phyloP scores from a whole-genome alignment of 2,797 vertebrate genomes.

The Periparus ater region DNA sequence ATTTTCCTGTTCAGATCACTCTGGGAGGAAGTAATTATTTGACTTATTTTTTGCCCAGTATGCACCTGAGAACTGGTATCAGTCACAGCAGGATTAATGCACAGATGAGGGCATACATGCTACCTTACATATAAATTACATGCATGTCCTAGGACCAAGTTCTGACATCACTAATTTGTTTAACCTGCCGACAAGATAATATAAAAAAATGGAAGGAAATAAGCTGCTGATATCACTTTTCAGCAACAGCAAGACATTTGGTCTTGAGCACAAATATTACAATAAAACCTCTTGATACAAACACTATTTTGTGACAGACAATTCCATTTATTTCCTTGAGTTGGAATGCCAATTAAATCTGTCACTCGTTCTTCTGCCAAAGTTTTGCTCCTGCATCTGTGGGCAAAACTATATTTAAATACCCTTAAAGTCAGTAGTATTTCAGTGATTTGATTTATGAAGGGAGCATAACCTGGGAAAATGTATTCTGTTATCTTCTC shows the following conservation, averaged over 20 bases:
- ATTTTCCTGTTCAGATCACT: background rate
- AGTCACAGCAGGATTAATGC: background rate
- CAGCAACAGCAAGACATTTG: slow-evolving; percentile 4
- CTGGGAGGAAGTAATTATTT: background rate
- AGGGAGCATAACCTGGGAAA: background rate
- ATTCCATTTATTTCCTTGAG: slow-evolving; percentile 33
- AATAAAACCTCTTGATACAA: slow-evolving; percentile 6
- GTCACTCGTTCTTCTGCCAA: slow-evolving; percentile 15
- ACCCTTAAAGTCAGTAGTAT: slow-evolving; percentile 8
- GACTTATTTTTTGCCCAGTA: background rate
- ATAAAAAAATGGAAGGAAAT: background rate
- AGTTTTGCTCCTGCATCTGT: slow-evolving; percentile 34
- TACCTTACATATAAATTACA: background rate
- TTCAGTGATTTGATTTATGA: slow-evolving; percentile 22
- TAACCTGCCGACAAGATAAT: background rate
- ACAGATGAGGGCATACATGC: background rate
- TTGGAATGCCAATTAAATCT: slow-evolving; percentile 55
- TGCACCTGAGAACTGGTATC: background rate
- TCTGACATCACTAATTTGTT: background rate
- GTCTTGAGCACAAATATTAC: slow-evolving; percentile 14
- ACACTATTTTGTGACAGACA: slow-evolving; percentile 35
- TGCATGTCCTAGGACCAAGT: background rate
- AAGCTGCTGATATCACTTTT: background rate
- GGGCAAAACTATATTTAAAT: slow-evolving; percentile 51
- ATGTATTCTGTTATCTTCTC: slow-evolving; percentile 31